Percentiles rank a stretch among this genome's conserved stretches.
Evolutionary conservation across 2,113 vertebrate species (phyloP).

Genomic region (Gopherus flavomarginatus): DNA sequence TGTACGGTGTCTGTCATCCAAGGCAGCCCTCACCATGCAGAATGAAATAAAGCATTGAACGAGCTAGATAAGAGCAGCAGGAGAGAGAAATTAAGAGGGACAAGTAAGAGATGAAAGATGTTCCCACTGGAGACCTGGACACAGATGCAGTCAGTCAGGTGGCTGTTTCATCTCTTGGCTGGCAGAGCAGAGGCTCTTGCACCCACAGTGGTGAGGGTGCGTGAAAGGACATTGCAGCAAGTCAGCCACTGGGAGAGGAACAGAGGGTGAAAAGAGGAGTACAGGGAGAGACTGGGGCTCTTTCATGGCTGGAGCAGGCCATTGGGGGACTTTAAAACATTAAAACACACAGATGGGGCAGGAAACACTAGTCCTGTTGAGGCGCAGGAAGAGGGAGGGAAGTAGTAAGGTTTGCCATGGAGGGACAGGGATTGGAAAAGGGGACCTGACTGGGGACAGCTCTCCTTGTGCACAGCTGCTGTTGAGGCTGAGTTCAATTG

Average conservation of each 20-base stretch:
- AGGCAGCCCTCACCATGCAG: background rate
- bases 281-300: rapidly evolving
- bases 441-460: background rate
- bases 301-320: background rate
- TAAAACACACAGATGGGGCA: background rate
- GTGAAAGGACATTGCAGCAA: background rate
- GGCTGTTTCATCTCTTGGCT: background rate
- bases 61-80: background rate
- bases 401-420: background rate
- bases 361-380: background rate
- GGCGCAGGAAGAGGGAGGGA: background rate
- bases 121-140: background rate
- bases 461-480: background rate
- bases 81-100: background rate
- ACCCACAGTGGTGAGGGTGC: background rate
- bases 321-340: rapidly evolving
- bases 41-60: background rate
- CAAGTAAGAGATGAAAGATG: background rate
- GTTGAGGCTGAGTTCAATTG: background rate
- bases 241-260: background rate
- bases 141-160: background rate
- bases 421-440: background rate
- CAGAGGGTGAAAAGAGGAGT: rapidly evolving
- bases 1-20: background rate
- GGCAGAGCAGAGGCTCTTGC: rapidly evolving